phyloP scores from a whole-genome alignment of 2,113 vertebrate genomes.

The human region GRCh38 chr2:99414001-99414500 shows the following conservation, averaged over 20 bases:
- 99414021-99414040: too few relatives aligned
- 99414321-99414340: neutral
- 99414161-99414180: neutral
- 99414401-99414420: neutral
- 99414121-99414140: too few relatives aligned
- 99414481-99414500: neutral
- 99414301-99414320: neutral
- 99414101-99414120: too few relatives aligned
- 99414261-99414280: neutral
- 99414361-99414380: neutral
- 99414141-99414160: neutral
- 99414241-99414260: neutral
- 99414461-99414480: neutral
- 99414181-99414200: neutral
- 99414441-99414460: neutral
- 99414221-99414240: neutral
- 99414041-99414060: too few relatives aligned
- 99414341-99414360: neutral
- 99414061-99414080: too few relatives aligned
- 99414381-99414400: neutral
- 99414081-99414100: too few relatives aligned
- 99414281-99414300: neutral
- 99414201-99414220: neutral
- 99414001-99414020: too few relatives aligned
- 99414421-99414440: neutral